Evolutionary conservation across 2,797 vertebrate species (phyloP).

Genomic region (Takifugu rubripes): DNA sequence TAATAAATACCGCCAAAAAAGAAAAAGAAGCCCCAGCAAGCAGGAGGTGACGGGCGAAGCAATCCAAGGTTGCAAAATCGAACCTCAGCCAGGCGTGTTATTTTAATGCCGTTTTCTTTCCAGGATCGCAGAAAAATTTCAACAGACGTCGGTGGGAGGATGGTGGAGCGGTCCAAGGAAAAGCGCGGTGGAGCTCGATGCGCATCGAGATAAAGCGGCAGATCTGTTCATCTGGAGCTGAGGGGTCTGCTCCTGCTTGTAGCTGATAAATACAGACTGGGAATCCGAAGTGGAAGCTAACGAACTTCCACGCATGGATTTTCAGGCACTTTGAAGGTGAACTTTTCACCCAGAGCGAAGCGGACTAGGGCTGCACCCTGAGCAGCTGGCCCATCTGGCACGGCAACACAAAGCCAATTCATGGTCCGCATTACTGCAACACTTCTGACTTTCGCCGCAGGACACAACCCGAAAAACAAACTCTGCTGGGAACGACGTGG

Average conservation of each 20-base stretch:
- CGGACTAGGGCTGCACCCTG: constrained; percentile 26
- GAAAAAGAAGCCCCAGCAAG: not conserved
- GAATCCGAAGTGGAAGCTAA: not conserved
- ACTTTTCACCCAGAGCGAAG: constrained; percentile 56
- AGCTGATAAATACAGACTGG: not conserved
- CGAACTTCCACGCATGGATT: constrained; percentile 28
- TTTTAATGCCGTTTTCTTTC: too few relatives aligned
- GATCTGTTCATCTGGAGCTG: too few relatives aligned
- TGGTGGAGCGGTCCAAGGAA: too few relatives aligned
- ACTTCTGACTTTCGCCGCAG: constrained; percentile 38
- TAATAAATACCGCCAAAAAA: too few relatives aligned
- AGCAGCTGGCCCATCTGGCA: constrained; percentile 62
- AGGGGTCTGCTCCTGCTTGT: not conserved
- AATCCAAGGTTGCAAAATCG: too few relatives aligned
- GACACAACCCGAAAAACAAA: constrained; percentile 24
- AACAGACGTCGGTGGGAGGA: too few relatives aligned
- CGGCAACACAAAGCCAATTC: constrained; percentile 38
- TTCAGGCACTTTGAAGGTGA: constrained; percentile 46
- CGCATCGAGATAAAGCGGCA: too few relatives aligned
- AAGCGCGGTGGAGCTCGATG: too few relatives aligned
- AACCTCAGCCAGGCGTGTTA: too few relatives aligned
- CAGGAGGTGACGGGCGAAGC: not conserved
- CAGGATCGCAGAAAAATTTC: too few relatives aligned
- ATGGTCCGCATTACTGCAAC: constrained; percentile 52
- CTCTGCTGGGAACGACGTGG: constrained; percentile 2